Evolutionary conservation across 1,140 invertebrate species (phyloP).

Genomic region (Bombus impatiens): DNA sequence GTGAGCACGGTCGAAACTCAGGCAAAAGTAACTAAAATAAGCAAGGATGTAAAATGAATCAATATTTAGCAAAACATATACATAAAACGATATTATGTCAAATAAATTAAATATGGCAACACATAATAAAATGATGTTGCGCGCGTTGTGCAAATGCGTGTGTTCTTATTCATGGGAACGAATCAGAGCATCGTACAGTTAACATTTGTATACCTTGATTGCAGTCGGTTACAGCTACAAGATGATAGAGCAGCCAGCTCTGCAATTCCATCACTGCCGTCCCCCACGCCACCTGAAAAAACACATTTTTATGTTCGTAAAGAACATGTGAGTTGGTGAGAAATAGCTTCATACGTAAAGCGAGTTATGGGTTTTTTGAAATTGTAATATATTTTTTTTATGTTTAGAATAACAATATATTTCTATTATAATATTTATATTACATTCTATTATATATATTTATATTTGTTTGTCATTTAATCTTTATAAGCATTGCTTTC

Average conservation of each 20-base stretch:
- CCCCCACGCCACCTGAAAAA: conserved; percentile 81
- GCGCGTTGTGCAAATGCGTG: background rate
- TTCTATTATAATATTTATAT: too few species aligned
- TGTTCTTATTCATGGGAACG: conserved; percentile 15
- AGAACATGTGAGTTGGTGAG: too few species aligned
- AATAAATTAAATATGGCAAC: background rate
- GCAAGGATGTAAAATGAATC: conserved; percentile 31
- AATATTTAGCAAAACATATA: conserved; percentile 2
- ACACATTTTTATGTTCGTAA: background rate
- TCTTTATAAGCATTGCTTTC: background rate
- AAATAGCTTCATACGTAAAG: too few species aligned
- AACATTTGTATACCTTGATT: conserved; percentile 77
- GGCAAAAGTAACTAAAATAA: conserved; percentile 76
- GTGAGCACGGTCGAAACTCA: conserved; percentile 71
- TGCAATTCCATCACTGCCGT: conserved; percentile 81
- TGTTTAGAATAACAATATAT: too few species aligned
- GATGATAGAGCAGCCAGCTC: conserved; percentile 81
- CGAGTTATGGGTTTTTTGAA: too few species aligned
- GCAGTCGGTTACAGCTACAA: conserved; percentile 81
- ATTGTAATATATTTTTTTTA: too few species aligned
- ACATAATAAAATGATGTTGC: background rate
- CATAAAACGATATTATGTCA: background rate
- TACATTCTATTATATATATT: too few species aligned
- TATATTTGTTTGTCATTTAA: background rate
- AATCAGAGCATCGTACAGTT: conserved; percentile 7